These are phyloP conservation scores for Proales similis DNA, from an alignment of 1,140 invertebrate species.

Conservation along the genomic window DNA sequence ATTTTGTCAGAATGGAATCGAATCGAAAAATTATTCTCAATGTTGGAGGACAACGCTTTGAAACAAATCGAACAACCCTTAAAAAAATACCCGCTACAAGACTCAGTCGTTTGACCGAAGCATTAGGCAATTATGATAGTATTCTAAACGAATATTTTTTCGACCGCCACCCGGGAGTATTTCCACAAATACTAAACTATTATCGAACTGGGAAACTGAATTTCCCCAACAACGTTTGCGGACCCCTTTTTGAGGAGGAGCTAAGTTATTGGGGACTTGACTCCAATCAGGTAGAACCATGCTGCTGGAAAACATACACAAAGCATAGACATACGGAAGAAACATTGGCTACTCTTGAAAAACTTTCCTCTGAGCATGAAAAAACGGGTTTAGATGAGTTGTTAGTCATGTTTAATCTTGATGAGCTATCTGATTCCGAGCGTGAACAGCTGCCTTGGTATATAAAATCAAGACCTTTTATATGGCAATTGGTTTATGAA, in stretches of 20 bases:
- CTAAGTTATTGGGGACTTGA: slow-evolving; percentile 51
- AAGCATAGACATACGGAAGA: slow-evolving; percentile 47
- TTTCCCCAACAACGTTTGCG: slow-evolving; percentile 49
- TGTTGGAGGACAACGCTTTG: slow-evolving; percentile 41
- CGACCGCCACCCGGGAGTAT: slow-evolving; percentile 49
- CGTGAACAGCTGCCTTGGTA: slow-evolving; percentile 42
- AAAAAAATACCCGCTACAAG: slow-evolving; percentile 50
- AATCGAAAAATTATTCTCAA: slow-evolving; percentile 39
- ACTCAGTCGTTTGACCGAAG: slow-evolving; percentile 46
- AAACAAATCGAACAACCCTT: slow-evolving; percentile 40
- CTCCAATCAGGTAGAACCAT: slow-evolving; percentile 52
- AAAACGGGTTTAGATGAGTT: slow-evolving; percentile 29
- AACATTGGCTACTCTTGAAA: slow-evolving; percentile 42
- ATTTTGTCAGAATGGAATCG: slow-evolving; percentile 22
- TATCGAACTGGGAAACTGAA: slow-evolving; percentile 50
- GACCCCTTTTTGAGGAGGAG: slow-evolving; percentile 51
- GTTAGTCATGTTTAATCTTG: slow-evolving; percentile 37
- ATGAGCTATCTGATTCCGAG: slow-evolving; percentile 38
- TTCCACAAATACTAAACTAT: slow-evolving; percentile 51
- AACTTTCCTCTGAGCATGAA: not conserved
- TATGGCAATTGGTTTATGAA: slow-evolving; percentile 49
- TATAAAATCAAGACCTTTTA: slow-evolving; percentile 43
- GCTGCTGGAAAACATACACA: slow-evolving; percentile 49
- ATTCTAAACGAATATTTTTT: slow-evolving; percentile 49
- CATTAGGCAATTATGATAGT: slow-evolving; percentile 44